Evolutionary conservation across 1,140 invertebrate species (phyloP).

Genomic region (Dendrolimus punctatus): DNA sequence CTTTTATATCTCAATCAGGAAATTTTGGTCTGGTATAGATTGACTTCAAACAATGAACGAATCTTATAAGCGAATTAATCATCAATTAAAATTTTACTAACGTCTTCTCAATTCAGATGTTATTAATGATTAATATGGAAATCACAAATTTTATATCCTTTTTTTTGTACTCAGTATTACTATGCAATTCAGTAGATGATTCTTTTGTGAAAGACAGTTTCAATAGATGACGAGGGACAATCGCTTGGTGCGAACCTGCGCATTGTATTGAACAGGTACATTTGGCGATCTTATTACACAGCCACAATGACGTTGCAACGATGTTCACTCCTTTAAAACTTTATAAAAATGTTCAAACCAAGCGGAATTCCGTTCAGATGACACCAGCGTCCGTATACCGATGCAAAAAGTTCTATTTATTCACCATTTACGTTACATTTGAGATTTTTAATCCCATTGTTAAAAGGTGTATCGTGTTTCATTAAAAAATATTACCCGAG

Average conservation of each 20-base stretch:
- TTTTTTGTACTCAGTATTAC: no score
- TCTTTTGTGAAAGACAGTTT: constrained; percentile 7
- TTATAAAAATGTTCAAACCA: constrained; percentile 23
- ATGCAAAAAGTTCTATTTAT: constrained; percentile 41
- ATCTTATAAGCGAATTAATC: no score
- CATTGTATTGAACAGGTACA: constrained; percentile 52
- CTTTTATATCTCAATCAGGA: no score
- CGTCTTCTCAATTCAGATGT: no score
- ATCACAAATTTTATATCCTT: no score
- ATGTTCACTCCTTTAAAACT: constrained; percentile 53
- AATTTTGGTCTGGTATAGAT: no score
- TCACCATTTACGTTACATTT: constrained; percentile 19
- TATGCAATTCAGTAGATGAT: no score
- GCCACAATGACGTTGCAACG: constrained; percentile 27
- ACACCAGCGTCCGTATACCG: constrained; percentile 39
- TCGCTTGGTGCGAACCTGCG: constrained; percentile 40
- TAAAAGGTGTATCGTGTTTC: constrained; percentile 6
- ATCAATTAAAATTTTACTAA: no score
- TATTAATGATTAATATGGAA: no score
- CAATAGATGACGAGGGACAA: constrained; percentile 30
- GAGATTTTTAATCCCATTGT: constrained; percentile 25
- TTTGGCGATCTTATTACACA: constrained; percentile 48
- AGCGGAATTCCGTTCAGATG: constrained; percentile 66
- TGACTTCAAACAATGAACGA: no score
- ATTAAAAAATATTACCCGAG: no score